These are phyloP conservation scores for Australoheros facetus DNA, from an alignment of 2,797 vertebrate genomes.

Conservation along the genomic window DNA sequence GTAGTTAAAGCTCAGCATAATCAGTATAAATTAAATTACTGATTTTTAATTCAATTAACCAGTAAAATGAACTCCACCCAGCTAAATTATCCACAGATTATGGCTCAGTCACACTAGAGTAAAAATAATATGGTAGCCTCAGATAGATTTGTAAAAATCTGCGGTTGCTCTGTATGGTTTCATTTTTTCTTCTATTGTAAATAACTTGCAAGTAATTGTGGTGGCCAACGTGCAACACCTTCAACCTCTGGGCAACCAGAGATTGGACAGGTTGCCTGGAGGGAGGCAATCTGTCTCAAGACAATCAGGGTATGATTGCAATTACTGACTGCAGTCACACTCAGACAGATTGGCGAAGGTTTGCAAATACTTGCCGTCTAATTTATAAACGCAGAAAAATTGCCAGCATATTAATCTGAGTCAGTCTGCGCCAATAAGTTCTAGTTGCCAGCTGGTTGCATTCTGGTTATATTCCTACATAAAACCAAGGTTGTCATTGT, in stretches of 20 bases:
- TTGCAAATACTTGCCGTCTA: no score
- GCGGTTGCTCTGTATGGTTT: not conserved
- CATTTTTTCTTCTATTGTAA: not conserved
- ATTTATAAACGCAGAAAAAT: no score
- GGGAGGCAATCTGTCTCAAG: no score
- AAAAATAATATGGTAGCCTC: not conserved
- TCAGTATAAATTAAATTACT: no score
- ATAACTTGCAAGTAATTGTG: not conserved
- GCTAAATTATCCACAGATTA: not conserved
- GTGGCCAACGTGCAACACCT: not conserved
- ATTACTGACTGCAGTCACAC: no score
- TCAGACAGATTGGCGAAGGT: no score
- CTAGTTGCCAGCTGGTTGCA: not conserved
- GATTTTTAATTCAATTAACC: not conserved
- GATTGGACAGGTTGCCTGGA: no score
- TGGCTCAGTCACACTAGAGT: not conserved
- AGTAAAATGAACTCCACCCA: not conserved
- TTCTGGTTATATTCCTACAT: not conserved
- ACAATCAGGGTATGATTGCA: no score
- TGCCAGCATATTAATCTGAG: no score
- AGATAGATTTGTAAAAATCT: not conserved
- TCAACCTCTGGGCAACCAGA: no score
- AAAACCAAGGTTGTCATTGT: not conserved
- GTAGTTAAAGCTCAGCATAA: not conserved
- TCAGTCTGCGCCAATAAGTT: no score